Evolutionary conservation across 1,140 invertebrate genomes (phyloP).

Genomic region (Holcopasites calliopsidis): DNA sequence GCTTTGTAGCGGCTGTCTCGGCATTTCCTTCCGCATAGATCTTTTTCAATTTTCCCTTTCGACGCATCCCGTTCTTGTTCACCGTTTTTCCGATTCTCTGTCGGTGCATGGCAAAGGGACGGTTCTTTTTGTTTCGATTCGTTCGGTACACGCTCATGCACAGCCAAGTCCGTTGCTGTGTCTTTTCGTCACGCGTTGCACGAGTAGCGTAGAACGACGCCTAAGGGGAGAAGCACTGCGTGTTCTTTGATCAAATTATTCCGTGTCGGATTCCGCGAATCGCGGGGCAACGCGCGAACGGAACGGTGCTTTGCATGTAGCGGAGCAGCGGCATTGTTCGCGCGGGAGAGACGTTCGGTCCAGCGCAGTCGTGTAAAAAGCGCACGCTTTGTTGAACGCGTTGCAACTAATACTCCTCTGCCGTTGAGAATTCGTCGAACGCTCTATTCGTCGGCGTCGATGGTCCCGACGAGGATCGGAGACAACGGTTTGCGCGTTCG

Average conservation of each 20-base stretch:
- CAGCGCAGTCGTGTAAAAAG: background rate
- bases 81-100: background rate
- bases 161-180: too few relatives aligned
- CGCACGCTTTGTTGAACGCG: background rate
- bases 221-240: too few relatives aligned
- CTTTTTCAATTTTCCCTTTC: conserved; percentile 38
- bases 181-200: background rate
- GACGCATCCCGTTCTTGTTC: background rate
- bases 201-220: too few relatives aligned
- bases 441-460: background rate
- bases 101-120: background rate
- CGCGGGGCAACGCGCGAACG: background rate
- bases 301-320: background rate
- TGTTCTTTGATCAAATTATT: background rate
- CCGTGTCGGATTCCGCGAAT: background rate
- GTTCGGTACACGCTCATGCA: background rate
- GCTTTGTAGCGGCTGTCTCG: background rate
- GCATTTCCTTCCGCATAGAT: conserved; percentile 1
- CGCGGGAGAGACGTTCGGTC: too few relatives aligned
- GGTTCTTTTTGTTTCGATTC: conserved; percentile 17
- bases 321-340: background rate
- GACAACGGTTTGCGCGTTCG: background rate
- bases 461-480: background rate
- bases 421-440: background rate
- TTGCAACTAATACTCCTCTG: background rate